Base-by-base conservation (phyloP, 2,888 invertebrate species). In the Theretra japonica region DNA sequence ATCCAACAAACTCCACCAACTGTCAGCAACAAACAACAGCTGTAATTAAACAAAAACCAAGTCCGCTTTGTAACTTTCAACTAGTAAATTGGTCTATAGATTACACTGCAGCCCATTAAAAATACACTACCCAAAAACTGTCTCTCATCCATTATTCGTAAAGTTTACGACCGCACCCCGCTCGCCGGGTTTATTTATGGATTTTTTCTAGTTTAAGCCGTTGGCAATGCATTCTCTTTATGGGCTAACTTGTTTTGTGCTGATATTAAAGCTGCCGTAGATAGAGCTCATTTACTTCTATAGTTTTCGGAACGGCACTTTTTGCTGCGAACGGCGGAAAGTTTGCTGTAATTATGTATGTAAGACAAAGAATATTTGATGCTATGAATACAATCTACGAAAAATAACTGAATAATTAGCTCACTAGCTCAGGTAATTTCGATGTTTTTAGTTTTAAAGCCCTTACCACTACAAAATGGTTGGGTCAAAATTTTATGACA, bases 181-280 rank as follows among this genome's bases (percentile, higher is more conserved):
- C 21, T 59, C 33, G 25, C 69, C 23, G 72, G 19, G 30, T 72
- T 53, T 72, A 72, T 72, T 72, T 77, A 76, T 75, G 73, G 74
- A 23, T 77, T 77, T 79, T 79, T 76, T 72, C 70, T 73, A 71
- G 71, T 76, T 75, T 75, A 75, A 69, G 68, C 69, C 69, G 72
- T 65, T 23, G 73, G 77, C 78, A 75, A 80, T 82, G 73, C 80
- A 81, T 84, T 79, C 79, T 71, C 76, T 82, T 82, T 79, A 82
- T 80, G 78, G 78, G 76, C 75, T 73, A 41, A 58, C 74, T 73
- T 75, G 74, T 74, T 65, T 65, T 65, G 65, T 65, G 41, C 53
- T 53, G 53, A 6, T 62, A 21, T 62, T 62, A 62, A 62, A 62
- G 41, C 62, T 41, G 21, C 15, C 41, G 33, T 21, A 23, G 48